Evolutionary conservation across 1,140 invertebrate species (phyloP), one percentile per base, ranked within the genome.

Genomic region (Venturia canescens): DNA sequence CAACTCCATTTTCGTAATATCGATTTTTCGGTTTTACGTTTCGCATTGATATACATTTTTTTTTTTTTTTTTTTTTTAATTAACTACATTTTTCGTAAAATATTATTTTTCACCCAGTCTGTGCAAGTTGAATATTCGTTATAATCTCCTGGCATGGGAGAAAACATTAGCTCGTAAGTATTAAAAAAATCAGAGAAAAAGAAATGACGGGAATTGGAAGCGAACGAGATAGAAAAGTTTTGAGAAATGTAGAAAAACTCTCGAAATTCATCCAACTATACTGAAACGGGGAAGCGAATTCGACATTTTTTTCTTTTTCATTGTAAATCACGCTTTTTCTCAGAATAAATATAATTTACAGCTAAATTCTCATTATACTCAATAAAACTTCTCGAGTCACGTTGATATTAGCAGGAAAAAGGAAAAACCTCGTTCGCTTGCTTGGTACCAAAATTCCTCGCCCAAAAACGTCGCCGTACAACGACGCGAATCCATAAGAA

Each of bases 391-490:
- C 13, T 53, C 16, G n/a, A 63, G 3, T 27, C 26, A 63, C 27
- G 1, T 26, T 23, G 23, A n/a, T n/a, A n/a, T n/a, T n/a, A 63
- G 23, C 1, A 11, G 23, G 60, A 15, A 63, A 23, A 63, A 63
- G 27, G 27, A 27, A 63, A 63, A 18, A 7, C 16, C 60, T 63
- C 60, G 60, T 27, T 63, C 60, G 60, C 23, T 63, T 63, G 7
- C 60, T 23, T 11, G 21, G 9, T 13, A 23, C 60, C 1, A 26
- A 63, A 63, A 26, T 23, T 23, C 60, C 60, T 63, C 60, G 21
- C 60, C 60, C 60, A 63, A 63, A 63, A 26, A 23, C 60, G 60
- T 63, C 21, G 60, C 23, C 60, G 60, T 63, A 63, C 60, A 63
- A 63, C 60, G 21, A 63, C 21, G 60, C 60, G 60, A 63, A 63